Percentiles rank a stretch among this genome's conserved stretches.
Evolutionary conservation across 2,888 invertebrate species (phyloP).

Genomic region (Poecilobothrus nobilitatus): DNA sequence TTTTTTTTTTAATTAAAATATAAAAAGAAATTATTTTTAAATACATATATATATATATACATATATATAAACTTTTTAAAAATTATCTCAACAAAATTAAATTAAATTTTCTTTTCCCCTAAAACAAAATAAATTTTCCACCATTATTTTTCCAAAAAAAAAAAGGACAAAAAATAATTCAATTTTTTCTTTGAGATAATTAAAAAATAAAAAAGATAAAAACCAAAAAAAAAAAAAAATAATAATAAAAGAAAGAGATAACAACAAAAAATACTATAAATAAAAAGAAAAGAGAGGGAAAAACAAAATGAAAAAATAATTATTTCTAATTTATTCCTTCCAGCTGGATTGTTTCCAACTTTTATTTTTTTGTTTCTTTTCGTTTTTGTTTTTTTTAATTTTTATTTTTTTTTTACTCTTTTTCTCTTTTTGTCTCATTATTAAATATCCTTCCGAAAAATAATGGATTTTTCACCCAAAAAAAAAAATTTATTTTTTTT

Average conservation of each 20-base stretch:
- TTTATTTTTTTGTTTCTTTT: background rate
- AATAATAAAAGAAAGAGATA: too few relatives aligned
- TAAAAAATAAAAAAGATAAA: background rate
- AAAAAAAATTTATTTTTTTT: too few relatives aligned
- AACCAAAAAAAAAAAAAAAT: too few relatives aligned
- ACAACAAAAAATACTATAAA: too few relatives aligned
- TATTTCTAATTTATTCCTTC: constrained; percentile 6
- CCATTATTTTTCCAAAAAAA: background rate
- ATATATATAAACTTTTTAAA: too few relatives aligned
- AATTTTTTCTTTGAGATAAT: constrained; percentile 2
- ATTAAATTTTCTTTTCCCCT: background rate
- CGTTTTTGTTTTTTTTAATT: too few relatives aligned
- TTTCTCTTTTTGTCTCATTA: too few relatives aligned
- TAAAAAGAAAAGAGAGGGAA: background rate
- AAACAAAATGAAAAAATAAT: background rate
- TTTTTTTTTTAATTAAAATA: too few relatives aligned
- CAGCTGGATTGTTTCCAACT: constrained; percentile 6
- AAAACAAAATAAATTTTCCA: too few relatives aligned
- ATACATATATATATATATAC: too few relatives aligned
- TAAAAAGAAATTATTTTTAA: too few relatives aligned
- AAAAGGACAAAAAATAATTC: background rate
- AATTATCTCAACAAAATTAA: background rate
- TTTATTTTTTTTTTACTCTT: too few relatives aligned
- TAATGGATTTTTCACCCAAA: constrained; percentile 1
- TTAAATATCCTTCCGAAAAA: background rate